phyloP scores from a whole-genome alignment of 2,113 vertebrate species.

The Nyctereutes procyonoides region DNA sequence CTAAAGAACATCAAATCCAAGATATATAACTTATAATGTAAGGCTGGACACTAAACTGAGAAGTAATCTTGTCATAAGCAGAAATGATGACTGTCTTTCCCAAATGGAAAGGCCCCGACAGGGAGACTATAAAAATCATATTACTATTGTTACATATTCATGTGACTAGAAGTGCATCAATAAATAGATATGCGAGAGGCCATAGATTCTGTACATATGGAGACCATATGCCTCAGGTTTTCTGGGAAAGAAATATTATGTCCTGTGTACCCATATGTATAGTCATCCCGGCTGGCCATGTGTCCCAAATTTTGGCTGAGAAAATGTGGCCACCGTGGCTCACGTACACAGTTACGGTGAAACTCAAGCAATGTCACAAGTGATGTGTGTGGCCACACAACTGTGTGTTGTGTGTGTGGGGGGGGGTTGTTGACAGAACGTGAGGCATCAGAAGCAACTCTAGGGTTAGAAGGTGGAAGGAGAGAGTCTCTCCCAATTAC shows the following conservation, averaged over 20 bases:
- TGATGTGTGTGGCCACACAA: too few species aligned
- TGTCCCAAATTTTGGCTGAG: conserved; percentile 58
- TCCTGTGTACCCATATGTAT: conserved; percentile 68
- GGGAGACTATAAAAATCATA: conserved; percentile 67
- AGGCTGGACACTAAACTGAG: conserved; percentile 63
- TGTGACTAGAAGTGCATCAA: conserved; percentile 52
- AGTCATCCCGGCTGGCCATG: conserved; percentile 31
- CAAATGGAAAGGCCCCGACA: conserved; percentile 56
- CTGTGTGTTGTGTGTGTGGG: too few species aligned
- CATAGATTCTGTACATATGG: conserved; percentile 68
- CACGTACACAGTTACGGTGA: neutral
- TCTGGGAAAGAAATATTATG: conserved; percentile 73
- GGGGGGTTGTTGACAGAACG: too few species aligned
- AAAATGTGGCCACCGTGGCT: conserved; percentile 35
- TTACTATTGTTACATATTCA: conserved; percentile 67
- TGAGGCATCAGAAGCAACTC: neutral
- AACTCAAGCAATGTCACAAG: neutral
- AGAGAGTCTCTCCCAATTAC: too few species aligned
- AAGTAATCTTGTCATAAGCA: conserved; percentile 60
- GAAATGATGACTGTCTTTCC: conserved; percentile 60
- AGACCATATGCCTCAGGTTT: conserved; percentile 71
- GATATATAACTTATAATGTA: conserved; percentile 49
- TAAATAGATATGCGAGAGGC: conserved; percentile 60
- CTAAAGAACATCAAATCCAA: conserved; percentile 58
- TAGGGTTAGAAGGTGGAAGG: too few species aligned